phyloP scores from a whole-genome alignment of 2,797 vertebrate species.

The Emys orbicularis region DNA sequence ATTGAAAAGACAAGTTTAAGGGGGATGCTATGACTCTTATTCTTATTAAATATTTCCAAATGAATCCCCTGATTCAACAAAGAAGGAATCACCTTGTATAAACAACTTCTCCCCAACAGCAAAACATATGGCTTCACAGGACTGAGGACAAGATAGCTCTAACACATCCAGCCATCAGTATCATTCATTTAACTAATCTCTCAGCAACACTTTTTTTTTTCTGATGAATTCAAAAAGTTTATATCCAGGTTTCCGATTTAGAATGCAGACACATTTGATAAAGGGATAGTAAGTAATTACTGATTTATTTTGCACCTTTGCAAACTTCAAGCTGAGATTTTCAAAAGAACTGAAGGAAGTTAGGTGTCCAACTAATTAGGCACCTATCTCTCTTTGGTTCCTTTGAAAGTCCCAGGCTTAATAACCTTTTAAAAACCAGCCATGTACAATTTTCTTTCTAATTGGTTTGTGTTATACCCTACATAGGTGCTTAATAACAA shows the following conservation, averaged over 20 bases:
- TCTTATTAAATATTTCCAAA: neutral
- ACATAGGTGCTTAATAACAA: neutral
- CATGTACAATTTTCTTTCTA: neutral
- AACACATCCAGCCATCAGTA: neutral
- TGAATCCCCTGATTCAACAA: neutral
- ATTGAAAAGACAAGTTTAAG: neutral
- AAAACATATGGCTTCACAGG: neutral
- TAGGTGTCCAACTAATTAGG: neutral
- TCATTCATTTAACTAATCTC: neutral
- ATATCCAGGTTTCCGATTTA: neutral
- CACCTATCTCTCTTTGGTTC: neutral
- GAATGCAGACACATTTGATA: neutral
- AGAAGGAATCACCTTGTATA: neutral
- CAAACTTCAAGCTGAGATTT: neutral
- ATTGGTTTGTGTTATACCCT: neutral
- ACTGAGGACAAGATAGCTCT: neutral
- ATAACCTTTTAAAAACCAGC: neutral
- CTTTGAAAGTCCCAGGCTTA: neutral
- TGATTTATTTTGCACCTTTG: neutral
- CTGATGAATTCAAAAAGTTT: neutral
- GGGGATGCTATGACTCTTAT: neutral
- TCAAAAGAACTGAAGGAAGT: neutral
- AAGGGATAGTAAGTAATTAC: neutral
- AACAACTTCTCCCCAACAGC: neutral
- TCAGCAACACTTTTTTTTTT: neutral